A percentile compares a stretch with the other conserved stretches of the same genome.
Conservation (phyloP, 2,797 vertebrate genomes). For the Clangula hyemalis region DNA sequence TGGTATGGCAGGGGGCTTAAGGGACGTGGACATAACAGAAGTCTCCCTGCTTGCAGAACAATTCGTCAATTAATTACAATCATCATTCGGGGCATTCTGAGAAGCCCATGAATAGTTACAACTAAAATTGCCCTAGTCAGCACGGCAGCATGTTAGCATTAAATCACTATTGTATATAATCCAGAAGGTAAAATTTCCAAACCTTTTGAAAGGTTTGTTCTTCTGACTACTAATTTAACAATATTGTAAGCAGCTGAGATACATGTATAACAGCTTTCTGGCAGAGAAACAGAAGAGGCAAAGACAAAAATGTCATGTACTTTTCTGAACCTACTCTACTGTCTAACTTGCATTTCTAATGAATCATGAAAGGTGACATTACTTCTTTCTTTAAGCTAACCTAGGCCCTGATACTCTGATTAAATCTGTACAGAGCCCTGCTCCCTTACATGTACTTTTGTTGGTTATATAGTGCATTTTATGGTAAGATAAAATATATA, state of each 20-base stretch:
- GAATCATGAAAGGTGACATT: slow-evolving; percentile 29
- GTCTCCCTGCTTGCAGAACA: neutral
- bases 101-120: neutral
- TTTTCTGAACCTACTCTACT: slow-evolving; percentile 5
- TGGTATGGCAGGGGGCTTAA: neutral
- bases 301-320: slow-evolving; percentile 17
- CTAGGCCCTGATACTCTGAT: neutral
- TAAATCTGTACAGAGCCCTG: neutral
- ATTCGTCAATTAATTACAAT: slow-evolving; percentile 21
- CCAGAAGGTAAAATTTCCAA: slow-evolving; percentile 20
- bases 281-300: slow-evolving; percentile 3
- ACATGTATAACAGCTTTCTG: slow-evolving; percentile 21
- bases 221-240: slow-evolving; percentile 13
- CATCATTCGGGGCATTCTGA: neutral
- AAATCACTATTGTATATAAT: neutral
- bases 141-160: neutral
- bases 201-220: slow-evolving; percentile 41
- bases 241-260: slow-evolving; percentile 34
- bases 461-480: neutral
- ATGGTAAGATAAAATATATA: neutral
- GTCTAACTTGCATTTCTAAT: slow-evolving; percentile 12
- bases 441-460: neutral
- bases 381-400: neutral
- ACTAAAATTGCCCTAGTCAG: neutral
- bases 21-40: accelerated